These are phyloP conservation scores for Damaliscus lunatus DNA, from an alignment of 2,113 vertebrate genomes.

Conservation along the genomic window DNA sequence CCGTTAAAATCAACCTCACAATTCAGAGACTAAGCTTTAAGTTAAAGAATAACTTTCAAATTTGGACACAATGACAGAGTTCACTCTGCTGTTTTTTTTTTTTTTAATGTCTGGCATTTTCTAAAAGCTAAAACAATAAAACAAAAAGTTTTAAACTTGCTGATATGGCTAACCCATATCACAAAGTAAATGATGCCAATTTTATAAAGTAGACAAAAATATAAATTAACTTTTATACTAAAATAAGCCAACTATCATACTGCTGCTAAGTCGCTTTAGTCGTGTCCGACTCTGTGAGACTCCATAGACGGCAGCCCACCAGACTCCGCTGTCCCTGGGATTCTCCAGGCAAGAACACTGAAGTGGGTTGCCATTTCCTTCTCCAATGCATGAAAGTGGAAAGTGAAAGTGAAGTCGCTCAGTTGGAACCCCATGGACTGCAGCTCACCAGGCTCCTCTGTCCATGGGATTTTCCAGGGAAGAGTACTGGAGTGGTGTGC, in stretches of 20 bases:
- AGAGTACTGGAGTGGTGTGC: too few species aligned
- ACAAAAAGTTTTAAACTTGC: background rate
- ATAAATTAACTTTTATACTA: background rate
- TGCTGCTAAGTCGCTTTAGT: too few species aligned
- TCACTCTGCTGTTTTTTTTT: background rate
- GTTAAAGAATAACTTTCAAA: slow-evolving; percentile 37
- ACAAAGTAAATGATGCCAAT: slow-evolving; percentile 2
- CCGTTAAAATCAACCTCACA: slow-evolving; percentile 27
- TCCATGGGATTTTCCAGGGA: too few species aligned
- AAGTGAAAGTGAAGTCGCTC: too few species aligned
- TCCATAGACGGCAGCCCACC: too few species aligned
- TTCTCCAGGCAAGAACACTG: too few species aligned
- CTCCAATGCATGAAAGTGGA: too few species aligned
- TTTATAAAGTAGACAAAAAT: slow-evolving; percentile 24
- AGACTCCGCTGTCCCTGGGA: too few species aligned
- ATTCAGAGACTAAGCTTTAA: slow-evolving; percentile 38
- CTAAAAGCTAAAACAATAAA: slow-evolving; percentile 20
- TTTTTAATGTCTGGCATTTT: background rate
- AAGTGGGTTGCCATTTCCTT: too few species aligned
- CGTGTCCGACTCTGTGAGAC: too few species aligned
- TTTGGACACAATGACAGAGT: slow-evolving; percentile 26
- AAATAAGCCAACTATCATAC: slow-evolving; percentile 8
- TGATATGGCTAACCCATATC: background rate
- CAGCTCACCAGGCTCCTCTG: too few species aligned
- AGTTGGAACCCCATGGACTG: too few species aligned